These are phyloP conservation scores for Quadroppia sp. DNA, from an alignment of 2,888 invertebrate genomes.

Conservation along the genomic window DNA sequence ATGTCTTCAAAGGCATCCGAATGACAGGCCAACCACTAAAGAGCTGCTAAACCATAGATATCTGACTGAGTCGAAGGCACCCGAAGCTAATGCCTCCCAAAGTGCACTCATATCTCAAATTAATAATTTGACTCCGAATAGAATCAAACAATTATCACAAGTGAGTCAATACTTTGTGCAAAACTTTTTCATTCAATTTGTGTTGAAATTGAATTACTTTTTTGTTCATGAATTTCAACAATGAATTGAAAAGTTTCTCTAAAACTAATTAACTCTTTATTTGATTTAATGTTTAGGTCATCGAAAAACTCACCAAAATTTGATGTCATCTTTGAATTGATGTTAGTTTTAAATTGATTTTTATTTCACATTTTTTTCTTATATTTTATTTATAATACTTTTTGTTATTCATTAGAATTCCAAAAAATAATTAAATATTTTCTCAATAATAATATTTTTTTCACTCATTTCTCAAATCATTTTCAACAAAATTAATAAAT, in stretches of 20 bases:
- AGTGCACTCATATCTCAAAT: background rate
- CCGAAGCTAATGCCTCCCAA: background rate
- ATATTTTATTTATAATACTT: no score
- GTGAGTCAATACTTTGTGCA: background rate
- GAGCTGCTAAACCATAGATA: slow-evolving; percentile 62
- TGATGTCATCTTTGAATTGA: background rate
- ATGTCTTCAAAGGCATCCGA: slow-evolving; percentile 70
- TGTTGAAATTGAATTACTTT: no score
- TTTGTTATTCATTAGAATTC: no score
- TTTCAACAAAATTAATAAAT: no score
- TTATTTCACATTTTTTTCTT: no score
- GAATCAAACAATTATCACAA: slow-evolving; percentile 26
- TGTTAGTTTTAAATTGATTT: no score
- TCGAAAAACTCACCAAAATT: slow-evolving; percentile 7
- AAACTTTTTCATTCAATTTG: no score
- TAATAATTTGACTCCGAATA: slow-evolving; percentile 18
- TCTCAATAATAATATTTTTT: no score
- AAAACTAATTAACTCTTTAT: background rate
- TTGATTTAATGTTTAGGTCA: background rate
- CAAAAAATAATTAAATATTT: no score
- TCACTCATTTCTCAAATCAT: no score
- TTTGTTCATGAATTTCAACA: no score
- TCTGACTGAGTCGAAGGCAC: slow-evolving; percentile 32
- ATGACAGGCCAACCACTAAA: slow-evolving; percentile 67
- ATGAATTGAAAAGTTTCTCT: background rate